Evolutionary conservation across 2,888 invertebrate species (phyloP), one percentile per base, ranked within the genome.

Genomic region (Microplitis manilae): DNA sequence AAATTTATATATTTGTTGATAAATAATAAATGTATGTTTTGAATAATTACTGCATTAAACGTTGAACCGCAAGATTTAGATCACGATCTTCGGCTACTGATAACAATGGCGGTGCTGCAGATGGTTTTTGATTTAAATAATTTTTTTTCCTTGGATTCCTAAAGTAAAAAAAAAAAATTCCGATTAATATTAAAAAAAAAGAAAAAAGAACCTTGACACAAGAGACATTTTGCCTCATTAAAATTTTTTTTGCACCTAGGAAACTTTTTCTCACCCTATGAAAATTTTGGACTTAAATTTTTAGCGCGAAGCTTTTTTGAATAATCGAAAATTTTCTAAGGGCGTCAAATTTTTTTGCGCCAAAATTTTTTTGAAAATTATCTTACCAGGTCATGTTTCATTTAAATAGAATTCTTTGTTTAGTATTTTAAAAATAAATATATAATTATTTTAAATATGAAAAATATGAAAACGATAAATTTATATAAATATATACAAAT

Each of bases 81-180:
- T 90, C 87, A 75, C 87, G 82, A 71, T 90, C 90, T 72, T 90
- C 90, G 0, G 80, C 77, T 64, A 84, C 80, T 13, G 88, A 83
- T 68, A 90, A 80, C 41, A 89, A 80, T 50, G 88, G 89, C 7
- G 85, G 82, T 17, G 90, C 90, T 64, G 88, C 82, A 50, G 86
- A 86, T 41, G 90, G 90, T 75, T 86, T 87, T 60, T 85, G 85
- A 2, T 84, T 87, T 74, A 90, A 79, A 64, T 85, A 84, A 81
- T 85, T 87, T 77, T 81, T 89, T 76, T 85, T 86, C 38, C 88
- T 81, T 13, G 88, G 88, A 85, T 89, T 89, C 90, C 90, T 90
- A 64, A 59, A 60, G 9, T 13, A 15, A 17, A 20, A 76, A 62
- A 6, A 9, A 76, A 69, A 38, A 75, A 50, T 68, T 15, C 1